These are phyloP conservation scores for Enhydra lutris DNA, from an alignment of 2,113 vertebrate genomes.

Conservation along the genomic window DNA sequence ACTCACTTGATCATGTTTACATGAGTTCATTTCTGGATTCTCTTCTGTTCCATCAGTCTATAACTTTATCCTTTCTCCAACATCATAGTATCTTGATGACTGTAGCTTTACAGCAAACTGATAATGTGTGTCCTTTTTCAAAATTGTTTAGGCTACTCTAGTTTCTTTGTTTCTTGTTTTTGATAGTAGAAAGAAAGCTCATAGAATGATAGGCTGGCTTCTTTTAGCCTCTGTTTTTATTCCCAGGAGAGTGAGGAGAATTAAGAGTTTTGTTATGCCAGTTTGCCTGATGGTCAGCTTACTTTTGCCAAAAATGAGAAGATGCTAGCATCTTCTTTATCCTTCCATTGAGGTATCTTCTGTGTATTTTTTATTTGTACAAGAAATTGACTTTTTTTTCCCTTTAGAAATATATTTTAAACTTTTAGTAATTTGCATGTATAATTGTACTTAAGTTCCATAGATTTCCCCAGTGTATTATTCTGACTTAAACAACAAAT, in stretches of 20 bases:
- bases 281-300: neutral
- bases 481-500: neutral
- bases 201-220: neutral
- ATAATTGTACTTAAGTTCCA: neutral
- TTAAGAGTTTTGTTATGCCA: neutral
- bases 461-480: neutral
- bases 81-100: neutral
- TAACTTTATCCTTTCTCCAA: neutral
- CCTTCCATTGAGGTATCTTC: neutral
- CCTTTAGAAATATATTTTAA: neutral
- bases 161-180: neutral
- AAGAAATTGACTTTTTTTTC: neutral
- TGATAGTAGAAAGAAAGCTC: neutral
- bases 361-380: neutral
- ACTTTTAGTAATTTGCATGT: neutral
- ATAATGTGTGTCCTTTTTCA: neutral
- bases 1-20: neutral
- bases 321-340: neutral
- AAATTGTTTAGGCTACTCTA: neutral
- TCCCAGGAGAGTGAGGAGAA: neutral
- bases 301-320: neutral
- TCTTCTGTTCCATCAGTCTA: neutral
- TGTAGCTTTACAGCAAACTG: neutral
- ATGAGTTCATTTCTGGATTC: neutral
- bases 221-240: neutral